Evolutionary conservation across 2,113 vertebrate genomes (phyloP), one percentile per base, ranked within the genome.

Genomic region (Panthera tigris): DNA sequence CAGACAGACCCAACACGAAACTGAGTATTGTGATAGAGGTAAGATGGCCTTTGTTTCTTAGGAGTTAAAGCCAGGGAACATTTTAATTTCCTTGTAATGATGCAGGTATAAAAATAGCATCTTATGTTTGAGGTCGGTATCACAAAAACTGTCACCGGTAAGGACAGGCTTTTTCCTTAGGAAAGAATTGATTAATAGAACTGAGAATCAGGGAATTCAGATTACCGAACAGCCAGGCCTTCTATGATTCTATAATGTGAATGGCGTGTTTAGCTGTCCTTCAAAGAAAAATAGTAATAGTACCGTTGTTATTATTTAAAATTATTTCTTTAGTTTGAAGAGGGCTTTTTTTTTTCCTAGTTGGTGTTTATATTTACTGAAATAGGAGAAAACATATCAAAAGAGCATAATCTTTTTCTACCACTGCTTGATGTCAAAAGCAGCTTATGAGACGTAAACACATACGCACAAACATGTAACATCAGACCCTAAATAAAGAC

Each of bases 401-500:
- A 96, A 96, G 84, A 96, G 39, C 66, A 89, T 93, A 94, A 95
- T 93, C 69, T 89, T 95, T 97, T 97, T 89, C 93, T 97, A 76
- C 86, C 78, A 57, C 57, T 94, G 76, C 92, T 93, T 92, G 95
- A 91, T 98, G 97, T 97, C 97, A 97, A 50, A 96, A 97, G 94
- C 94, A 97, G 97, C 95, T 95, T 97, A 96, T 95, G 95, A 97
- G 80, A 88, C 81, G 94, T 97, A 97, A 97, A 97, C 90, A 96
- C 97, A 92, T 84, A 95, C 25, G 4, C 83, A 97, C 97, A 98
- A 98, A 97, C 97, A 95, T 96, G 95, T 97, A 97, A 97, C 97
- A 97, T 97, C 97, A 98, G 97, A 96, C 97, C 95, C 95, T 96
- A 98, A 97, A 98, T 97, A 98, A 97, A 98, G 93, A 96, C 95